A percentile compares a stretch with the other conserved stretches of the same genome.
These are phyloP conservation scores for Penaeus indicus DNA, from an alignment of 1,140 invertebrate species.

Conservation along the genomic window DNA sequence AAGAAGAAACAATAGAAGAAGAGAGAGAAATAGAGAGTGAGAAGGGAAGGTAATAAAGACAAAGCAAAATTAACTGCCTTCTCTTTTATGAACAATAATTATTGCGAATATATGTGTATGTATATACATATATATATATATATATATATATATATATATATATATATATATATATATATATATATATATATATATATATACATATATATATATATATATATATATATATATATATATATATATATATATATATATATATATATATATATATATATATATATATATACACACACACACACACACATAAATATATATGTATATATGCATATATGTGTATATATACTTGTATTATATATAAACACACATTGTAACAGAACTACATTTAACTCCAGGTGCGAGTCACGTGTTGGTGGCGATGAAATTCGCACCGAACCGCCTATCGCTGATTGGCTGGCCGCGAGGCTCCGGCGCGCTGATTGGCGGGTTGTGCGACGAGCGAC, in stretches of 20 bases:
- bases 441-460: too few species aligned
- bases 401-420: too few species aligned
- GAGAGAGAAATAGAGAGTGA: not conserved
- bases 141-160: constrained; percentile 14
- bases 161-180: constrained; percentile 14
- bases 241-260: constrained; percentile 14
- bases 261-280: constrained; percentile 14
- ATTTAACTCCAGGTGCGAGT: too few species aligned
- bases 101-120: too few species aligned
- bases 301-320: constrained; percentile 8
- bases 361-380: constrained; percentile 13
- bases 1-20: too few species aligned
- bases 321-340: constrained; percentile 14
- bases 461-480: too few species aligned
- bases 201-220: constrained; percentile 14
- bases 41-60: not conserved
- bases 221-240: constrained; percentile 14
- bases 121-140: constrained; percentile 14
- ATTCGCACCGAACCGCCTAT: too few species aligned
- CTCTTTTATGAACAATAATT: constrained; percentile 3
- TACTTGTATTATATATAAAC: not conserved
- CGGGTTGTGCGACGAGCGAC: too few species aligned
- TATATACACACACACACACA: constrained; percentile 14
- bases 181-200: constrained; percentile 14
- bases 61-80: constrained; percentile 6